phyloP scores from a whole-genome alignment of 2,797 vertebrate species.

The Pseudocheirus occidentalis region DNA sequence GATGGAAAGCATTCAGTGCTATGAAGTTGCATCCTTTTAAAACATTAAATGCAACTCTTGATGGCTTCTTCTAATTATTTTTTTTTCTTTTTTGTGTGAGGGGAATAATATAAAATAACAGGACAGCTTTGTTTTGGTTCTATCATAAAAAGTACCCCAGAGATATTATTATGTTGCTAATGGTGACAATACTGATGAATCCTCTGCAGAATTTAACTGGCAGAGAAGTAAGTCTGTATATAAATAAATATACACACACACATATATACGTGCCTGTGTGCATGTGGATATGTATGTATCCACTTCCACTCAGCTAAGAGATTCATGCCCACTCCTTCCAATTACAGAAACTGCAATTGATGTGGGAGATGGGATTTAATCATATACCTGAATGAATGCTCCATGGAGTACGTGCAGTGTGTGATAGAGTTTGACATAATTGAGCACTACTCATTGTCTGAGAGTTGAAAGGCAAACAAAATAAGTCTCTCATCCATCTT shows the following conservation, averaged over 20 bases:
- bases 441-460: neutral
- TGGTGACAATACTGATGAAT: neutral
- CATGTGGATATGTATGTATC: neutral
- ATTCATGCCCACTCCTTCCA: neutral
- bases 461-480: constrained; percentile 40
- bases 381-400: neutral
- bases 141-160: neutral
- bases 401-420: neutral
- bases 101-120: neutral
- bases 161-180: neutral
- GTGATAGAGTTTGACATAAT: neutral
- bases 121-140: neutral
- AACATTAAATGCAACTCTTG: neutral
- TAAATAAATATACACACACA: too few relatives aligned
- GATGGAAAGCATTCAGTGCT: neutral
- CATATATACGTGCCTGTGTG: too few relatives aligned
- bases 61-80: neutral
- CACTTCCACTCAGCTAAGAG: neutral
- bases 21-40: neutral
- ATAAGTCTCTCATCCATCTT: neutral
- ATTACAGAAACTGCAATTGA: neutral
- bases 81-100: neutral
- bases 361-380: neutral
- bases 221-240: constrained; percentile 19
- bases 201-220: neutral